Evolutionary conservation across 2,113 vertebrate genomes (phyloP), one percentile per base, ranked within the genome.

Genomic region (Tragelaphus buxtoni): DNA sequence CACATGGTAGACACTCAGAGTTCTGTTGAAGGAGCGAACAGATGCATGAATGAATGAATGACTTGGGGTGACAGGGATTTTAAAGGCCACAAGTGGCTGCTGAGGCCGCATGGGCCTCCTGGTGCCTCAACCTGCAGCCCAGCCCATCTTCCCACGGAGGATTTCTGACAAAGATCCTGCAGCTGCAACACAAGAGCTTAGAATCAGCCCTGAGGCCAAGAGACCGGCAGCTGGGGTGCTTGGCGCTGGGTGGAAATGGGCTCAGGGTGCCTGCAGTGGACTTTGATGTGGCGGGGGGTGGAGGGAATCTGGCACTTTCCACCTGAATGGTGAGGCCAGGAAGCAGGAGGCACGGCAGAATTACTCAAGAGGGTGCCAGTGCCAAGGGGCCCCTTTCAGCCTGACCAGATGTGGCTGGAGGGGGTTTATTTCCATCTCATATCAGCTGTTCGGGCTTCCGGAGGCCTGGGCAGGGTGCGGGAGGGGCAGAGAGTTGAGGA

Each of bases 361-460:
- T n/a, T 12, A 6, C 0, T 4, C 20, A 3, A 7, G 28, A 45
- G 93, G 39, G 26, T 1, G 3, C 42, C 1, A 26, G 35, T 0
- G 3, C 53, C 93, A 22, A 60, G 84, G 61, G 89, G 22, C n/a
- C 87, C 80, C 88, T 83, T 92, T 84, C 97, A 86, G 80, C 61
- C 28, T 3, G 24, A 77, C 94, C 96, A 97, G 97, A 89, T 97
- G 97, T 81, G 24, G 94, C 81, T 24, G 16, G 9, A 39, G 18
- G 42, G 65, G 12, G 39, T 53, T 55, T 35, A 47, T 95, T 95
- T 61, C 74, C 81, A 55, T 93, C 80, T 30, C 77, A 39, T 94
- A 51, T 51, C 61, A 53, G n/a, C 85, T 55, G 89, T 30, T 4
- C 0, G 45, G 93, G 88, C 94, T 97, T 96, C 97, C 93, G 81